Conservation (phyloP, 2,888 invertebrate species). For the Apoderus coryli region DNA sequence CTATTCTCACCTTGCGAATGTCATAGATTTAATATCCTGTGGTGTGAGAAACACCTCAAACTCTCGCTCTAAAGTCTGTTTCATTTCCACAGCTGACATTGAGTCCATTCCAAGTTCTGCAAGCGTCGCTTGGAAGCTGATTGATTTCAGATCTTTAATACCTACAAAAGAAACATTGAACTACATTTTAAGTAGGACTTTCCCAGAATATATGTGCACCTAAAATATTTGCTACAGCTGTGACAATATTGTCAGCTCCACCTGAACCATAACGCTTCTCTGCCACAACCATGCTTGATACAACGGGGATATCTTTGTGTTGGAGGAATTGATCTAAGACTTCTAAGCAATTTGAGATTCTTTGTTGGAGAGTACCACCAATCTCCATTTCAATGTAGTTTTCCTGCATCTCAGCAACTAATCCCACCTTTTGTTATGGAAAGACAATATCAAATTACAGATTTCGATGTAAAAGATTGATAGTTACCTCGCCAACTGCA, state of each 20-base stretch:
- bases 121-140: slow-evolving; percentile 55
- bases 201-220: too few species aligned
- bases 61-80: slow-evolving; percentile 79
- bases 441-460: slow-evolving; percentile 2
- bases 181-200: too few species aligned
- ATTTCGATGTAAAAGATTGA: slow-evolving; percentile 28
- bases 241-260: slow-evolving; percentile 52
- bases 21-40: slow-evolving; percentile 71
- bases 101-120: slow-evolving; percentile 95
- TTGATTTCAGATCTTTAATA: slow-evolving; percentile 44
- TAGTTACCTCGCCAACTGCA: slow-evolving; percentile 73
- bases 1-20: slow-evolving; percentile 53
- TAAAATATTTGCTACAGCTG: slow-evolving; percentile 48
- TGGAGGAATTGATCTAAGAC: slow-evolving; percentile 55
- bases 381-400: slow-evolving; percentile 32
- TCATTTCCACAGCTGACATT: slow-evolving; percentile 93
- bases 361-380: slow-evolving; percentile 52
- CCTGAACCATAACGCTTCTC: slow-evolving; percentile 51
- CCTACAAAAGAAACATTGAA: slow-evolving; percentile 12
- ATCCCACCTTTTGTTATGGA: slow-evolving; percentile 43
- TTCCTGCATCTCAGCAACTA: slow-evolving; percentile 44
- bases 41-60: slow-evolving; percentile 77
- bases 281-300: slow-evolving; percentile 76
- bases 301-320: slow-evolving; percentile 44
- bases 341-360: slow-evolving; percentile 46